A percentile compares a stretch with the other conserved stretches of the same genome.
phyloP scores from a whole-genome alignment of 1,140 invertebrate genomes.

The Leptestheria dahalacensis region DNA sequence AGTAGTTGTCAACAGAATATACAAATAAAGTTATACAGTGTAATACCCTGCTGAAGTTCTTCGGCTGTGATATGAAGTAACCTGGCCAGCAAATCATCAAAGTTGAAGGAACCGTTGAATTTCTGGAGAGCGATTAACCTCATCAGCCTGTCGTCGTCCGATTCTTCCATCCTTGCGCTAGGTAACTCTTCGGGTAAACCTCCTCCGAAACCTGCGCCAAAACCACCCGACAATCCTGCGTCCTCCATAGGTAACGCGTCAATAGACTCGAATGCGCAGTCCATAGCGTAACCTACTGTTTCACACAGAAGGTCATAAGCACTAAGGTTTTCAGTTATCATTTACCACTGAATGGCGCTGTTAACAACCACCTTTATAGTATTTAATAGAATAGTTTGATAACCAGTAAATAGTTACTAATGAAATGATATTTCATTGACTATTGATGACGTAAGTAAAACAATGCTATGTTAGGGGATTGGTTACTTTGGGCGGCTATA shows the following conservation, averaged over 20 bases:
- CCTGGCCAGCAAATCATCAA: constrained; percentile 7
- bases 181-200: neutral
- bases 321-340: neutral
- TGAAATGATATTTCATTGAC: too few species aligned
- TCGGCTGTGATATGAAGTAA: constrained; percentile 14
- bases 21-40: neutral
- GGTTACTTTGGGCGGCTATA: neutral
- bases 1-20: neutral
- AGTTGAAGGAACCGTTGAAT: constrained; percentile 19
- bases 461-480: too few species aligned
- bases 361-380: too few species aligned
- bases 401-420: too few species aligned
- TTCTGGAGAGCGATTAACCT: constrained; percentile 17
- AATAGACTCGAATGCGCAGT: neutral
- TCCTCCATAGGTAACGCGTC: too few species aligned
- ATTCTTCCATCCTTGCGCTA: neutral
- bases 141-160: constrained; percentile 11
- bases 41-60: constrained; percentile 14
- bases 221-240: too few species aligned
- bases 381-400: too few species aligned
- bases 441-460: too few species aligned
- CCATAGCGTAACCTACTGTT: neutral
- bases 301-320: neutral
- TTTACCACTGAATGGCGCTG: too few species aligned
- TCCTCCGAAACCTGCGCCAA: neutral